These are phyloP conservation scores for Vombatus ursinus DNA, from an alignment of 2,113 vertebrate species.

Conservation along the genomic window DNA sequence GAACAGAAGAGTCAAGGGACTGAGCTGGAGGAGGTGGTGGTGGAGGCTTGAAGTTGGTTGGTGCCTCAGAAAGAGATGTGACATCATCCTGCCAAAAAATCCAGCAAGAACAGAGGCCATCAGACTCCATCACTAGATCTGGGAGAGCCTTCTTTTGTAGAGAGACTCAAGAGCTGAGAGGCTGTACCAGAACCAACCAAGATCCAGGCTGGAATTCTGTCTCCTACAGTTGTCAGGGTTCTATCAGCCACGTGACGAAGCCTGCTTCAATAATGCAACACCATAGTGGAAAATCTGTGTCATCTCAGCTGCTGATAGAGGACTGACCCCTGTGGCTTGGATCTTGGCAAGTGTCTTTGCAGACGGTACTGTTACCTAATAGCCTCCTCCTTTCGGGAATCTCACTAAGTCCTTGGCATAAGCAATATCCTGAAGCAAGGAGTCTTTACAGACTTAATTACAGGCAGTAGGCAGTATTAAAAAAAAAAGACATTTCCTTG, in stretches of 20 bases:
- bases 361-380: conserved; percentile 42
- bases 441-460: conserved; percentile 31
- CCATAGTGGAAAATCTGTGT: conserved; percentile 66
- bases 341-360: conserved; percentile 60
- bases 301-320: conserved; percentile 52
- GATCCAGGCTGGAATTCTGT: neutral
- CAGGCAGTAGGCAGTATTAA: neutral
- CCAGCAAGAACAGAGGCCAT: conserved; percentile 62
- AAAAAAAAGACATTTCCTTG: neutral
- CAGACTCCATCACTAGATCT: conserved; percentile 56
- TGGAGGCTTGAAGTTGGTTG: conserved; percentile 89
- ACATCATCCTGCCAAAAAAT: conserved; percentile 91
- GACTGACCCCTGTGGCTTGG: neutral
- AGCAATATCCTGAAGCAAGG: conserved; percentile 38
- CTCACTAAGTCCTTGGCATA: conserved; percentile 40
- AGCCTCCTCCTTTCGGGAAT: conserved; percentile 42
- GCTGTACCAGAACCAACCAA: neutral
- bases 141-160: neutral
- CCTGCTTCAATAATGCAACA: conserved; percentile 71
- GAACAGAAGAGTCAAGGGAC: conserved; percentile 62
- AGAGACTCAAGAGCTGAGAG: neutral
- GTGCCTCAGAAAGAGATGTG: conserved; percentile 86
- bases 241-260: neutral
- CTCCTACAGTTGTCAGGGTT: neutral
- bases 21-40: conserved; percentile 82